Evolutionary conservation across 1,140 invertebrate species (phyloP), one percentile per base, ranked within the genome.

Genomic region (Cyphomyrmex costatus): DNA sequence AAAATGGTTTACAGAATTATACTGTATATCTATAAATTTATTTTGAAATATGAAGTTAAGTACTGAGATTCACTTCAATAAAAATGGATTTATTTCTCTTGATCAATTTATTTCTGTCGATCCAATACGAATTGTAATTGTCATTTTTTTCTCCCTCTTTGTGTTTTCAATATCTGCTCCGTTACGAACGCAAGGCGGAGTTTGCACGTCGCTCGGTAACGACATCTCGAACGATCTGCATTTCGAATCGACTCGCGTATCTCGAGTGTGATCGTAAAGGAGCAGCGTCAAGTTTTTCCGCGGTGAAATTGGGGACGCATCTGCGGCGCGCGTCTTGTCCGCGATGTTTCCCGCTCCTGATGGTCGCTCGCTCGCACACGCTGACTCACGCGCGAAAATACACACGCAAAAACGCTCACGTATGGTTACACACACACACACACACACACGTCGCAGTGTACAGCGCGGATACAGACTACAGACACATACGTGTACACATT

Each of bases 251-350:
- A 71, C 49, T 21, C 65, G 78, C 78, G 63, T 42, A 21, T 12
- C 65, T 42, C 65, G 51, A 21, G 8, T 21, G 53, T 24, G 53
- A 74, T 58, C 36, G 53, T 60, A 74, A 71, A 42, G 42, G 36
- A 7, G 36, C 53, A 49, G 30, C 53, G 68, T 83, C 36, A 33
- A 74, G 79, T 74, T 74, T 60, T 74, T 74, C 53, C 68, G 24
- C 27, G 79, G 56, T n/a, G 24, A 61, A 83, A 74, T 83, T 74
- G 68, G 27, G 36, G 56, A 74, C 68, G 53, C 53, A 60, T 83
- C 79, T 74, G 79, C 24, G 66, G 24, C 36, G 79, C 79, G 79
- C 68, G 79, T 60, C 61, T 83, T 36, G 16, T 49, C 46, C 77
- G 53, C 68, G 79, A 80, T n/a, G 49, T 71, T 68, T 80, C 78